These are phyloP conservation scores for Otolemur crassicaudatus DNA, from an alignment of 2,797 vertebrate species.

Conservation along the genomic window DNA sequence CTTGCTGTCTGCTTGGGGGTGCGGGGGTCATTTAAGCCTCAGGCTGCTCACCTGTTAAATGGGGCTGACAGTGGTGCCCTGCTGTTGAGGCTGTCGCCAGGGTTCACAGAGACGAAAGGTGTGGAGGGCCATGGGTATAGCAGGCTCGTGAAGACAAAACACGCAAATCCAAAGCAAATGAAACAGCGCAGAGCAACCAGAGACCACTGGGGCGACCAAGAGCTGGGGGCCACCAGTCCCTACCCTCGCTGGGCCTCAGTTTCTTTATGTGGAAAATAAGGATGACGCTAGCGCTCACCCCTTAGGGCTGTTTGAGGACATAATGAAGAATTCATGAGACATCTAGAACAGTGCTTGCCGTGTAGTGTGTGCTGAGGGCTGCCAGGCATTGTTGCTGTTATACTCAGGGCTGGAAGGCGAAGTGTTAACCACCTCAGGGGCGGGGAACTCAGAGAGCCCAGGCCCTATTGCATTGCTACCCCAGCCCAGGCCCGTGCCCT, in stretches of 20 bases:
- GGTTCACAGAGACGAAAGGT: background rate
- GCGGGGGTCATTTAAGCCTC: background rate
- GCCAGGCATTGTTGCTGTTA: background rate
- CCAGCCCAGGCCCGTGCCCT: background rate
- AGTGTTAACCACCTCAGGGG: fast-evolving
- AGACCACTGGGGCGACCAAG: no score
- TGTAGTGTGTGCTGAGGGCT: fast-evolving
- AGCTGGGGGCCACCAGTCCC: background rate
- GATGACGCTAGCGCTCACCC: background rate
- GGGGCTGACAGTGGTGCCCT: background rate
- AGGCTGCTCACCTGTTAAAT: background rate
- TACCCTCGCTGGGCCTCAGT: background rate
- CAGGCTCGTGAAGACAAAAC: background rate
- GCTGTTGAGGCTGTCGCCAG: background rate
- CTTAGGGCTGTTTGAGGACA: background rate
- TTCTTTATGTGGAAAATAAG: background rate
- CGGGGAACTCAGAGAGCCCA: no score
- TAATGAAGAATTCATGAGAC: fast-evolving
- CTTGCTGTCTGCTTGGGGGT: background rate
- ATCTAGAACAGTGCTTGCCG: fast-evolving
- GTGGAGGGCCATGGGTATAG: fast-evolving
- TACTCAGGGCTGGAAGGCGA: background rate
- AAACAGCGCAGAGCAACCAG: background rate
- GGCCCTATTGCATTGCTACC: no score
- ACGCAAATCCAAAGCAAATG: background rate